phyloP scores from a whole-genome alignment of 2,113 vertebrate genomes.

The Poecilia latipinna region DNA sequence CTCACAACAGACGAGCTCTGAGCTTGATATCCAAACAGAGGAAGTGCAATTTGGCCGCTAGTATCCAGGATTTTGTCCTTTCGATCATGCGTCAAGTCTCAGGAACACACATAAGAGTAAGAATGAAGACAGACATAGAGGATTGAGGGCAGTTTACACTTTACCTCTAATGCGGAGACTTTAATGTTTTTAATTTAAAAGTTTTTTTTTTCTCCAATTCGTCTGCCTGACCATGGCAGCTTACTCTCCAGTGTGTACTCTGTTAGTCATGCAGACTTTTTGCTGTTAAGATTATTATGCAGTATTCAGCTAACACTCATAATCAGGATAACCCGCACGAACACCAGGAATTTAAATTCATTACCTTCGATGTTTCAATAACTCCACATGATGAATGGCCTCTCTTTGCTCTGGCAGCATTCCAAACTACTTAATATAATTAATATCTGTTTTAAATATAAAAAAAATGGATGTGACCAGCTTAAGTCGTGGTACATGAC shows the following conservation, averaged over 20 bases:
- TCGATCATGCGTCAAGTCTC: too few species aligned
- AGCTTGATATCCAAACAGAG: too few species aligned
- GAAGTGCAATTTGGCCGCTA: too few species aligned
- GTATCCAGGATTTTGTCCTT: too few species aligned
- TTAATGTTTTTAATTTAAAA: not conserved
- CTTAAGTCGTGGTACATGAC: slow-evolving; percentile 9
- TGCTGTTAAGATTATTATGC: not conserved
- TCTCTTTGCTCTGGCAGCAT: slow-evolving; percentile 7
- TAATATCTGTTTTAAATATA: slow-evolving; percentile 6
- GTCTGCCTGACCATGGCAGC: too few species aligned
- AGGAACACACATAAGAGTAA: too few species aligned
- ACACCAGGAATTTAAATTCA: not conserved
- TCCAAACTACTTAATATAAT: slow-evolving; percentile 46
- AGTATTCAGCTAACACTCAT: not conserved
- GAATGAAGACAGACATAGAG: not conserved
- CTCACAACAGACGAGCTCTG: too few species aligned
- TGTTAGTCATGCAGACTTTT: not conserved
- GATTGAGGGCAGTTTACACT: not conserved
- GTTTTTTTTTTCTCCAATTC: too few species aligned
- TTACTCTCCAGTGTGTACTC: not conserved
- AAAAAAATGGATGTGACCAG: slow-evolving; percentile 11
- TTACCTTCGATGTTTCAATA: slow-evolving; percentile 6
- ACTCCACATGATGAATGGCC: slow-evolving; percentile 1
- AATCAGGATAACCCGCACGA: not conserved
- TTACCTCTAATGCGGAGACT: not conserved